Evolutionary conservation across 2,113 vertebrate species (phyloP).

Genomic region (Synchiropus splendidus): DNA sequence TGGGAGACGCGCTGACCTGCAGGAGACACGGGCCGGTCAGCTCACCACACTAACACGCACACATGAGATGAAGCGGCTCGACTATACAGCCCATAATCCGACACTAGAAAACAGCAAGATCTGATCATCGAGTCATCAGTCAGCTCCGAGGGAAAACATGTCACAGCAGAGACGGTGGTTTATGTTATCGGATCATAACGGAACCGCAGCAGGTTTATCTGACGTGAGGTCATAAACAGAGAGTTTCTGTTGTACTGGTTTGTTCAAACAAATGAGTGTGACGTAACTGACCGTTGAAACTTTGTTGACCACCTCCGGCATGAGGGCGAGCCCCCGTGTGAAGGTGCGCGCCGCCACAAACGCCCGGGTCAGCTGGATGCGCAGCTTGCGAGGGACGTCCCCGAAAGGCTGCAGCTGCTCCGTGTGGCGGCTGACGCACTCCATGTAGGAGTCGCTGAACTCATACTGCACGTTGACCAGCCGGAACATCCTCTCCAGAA

Average conservation of each 20-base stretch:
- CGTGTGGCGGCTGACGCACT: slow-evolving; percentile 88
- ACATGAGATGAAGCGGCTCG: slow-evolving; percentile 8
- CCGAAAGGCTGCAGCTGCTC: slow-evolving; percentile 95
- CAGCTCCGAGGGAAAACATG: slow-evolving; percentile 30
- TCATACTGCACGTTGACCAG: slow-evolving; percentile 93
- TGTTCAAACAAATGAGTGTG: not conserved
- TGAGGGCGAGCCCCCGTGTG: slow-evolving; percentile 77
- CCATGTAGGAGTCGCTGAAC: slow-evolving; percentile 86
- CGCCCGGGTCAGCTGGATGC: slow-evolving; percentile 82
- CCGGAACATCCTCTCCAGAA: slow-evolving; percentile 93
- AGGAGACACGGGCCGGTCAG: no score
- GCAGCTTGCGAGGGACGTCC: slow-evolving; percentile 88
- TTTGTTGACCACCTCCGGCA: slow-evolving; percentile 80
- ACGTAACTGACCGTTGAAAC: slow-evolving; percentile 69
- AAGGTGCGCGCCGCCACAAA: slow-evolving; percentile 90
- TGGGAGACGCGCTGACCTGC: slow-evolving; percentile 83
- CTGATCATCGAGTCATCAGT: slow-evolving; percentile 39
- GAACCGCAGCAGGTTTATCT: slow-evolving; percentile 10
- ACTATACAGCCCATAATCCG: slow-evolving; percentile 15
- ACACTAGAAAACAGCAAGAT: slow-evolving; percentile 21
- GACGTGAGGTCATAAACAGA: slow-evolving; percentile 10
- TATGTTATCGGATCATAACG: slow-evolving; percentile 26
- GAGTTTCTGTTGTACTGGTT: slow-evolving; percentile 1
- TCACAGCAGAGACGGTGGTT: slow-evolving; percentile 19
- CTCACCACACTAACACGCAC: no score